Base-by-base conservation (phyloP, 2,797 vertebrate genomes). In the Chloroceryle amazona region DNA sequence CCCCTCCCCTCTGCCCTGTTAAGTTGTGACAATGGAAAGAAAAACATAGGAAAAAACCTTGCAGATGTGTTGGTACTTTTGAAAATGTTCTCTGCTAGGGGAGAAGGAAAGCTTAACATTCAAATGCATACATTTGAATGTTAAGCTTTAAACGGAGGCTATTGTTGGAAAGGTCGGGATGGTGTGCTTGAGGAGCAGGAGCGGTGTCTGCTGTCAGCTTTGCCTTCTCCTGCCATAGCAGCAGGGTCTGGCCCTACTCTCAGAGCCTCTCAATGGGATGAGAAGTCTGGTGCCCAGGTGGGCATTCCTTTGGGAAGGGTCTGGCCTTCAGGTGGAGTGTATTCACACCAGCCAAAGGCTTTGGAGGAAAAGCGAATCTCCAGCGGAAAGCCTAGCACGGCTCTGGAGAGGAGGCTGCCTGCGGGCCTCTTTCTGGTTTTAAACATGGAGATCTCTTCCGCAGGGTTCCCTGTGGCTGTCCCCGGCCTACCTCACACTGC, bases 201-300 rank as follows among this genome's bases (percentile, higher is more conserved):
- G 5, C 0, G 0, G 11, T 73, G 47, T 52, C 19, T 73, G 18
- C 44, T 0, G 0, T 22, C 3, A 0, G 21, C 37, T 39, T 57
- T 81, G 52, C 65, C 52, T n/a, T 44, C 42, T 58, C 23, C 47
- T 67, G 11, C 29, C 0, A 0, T 21, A 42, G 52, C 39, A 35
- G 66, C 72, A 22, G 66, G 51, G 46, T 18, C 5, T 0, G 1
- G 47, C 17, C 41, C 33, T 0, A 0, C 42, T 86, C 60, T 20
- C 57, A n/a, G 29, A 86, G 28, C 68, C 35, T 39, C 49, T 60
- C 54, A 78, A 6, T 42, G 31, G 66, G 68, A 82, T 57, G 19
- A 81, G 29, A 60, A 8, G n/a, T 35, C 39, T 6, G 3, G 37
- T 49, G 75, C 6, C 41, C 58, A 33, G 17, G 71, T 14, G n/a